phyloP scores from a whole-genome alignment of 92 coral and sea anemone species.

The Parazoanthus atlanticus region DNA sequence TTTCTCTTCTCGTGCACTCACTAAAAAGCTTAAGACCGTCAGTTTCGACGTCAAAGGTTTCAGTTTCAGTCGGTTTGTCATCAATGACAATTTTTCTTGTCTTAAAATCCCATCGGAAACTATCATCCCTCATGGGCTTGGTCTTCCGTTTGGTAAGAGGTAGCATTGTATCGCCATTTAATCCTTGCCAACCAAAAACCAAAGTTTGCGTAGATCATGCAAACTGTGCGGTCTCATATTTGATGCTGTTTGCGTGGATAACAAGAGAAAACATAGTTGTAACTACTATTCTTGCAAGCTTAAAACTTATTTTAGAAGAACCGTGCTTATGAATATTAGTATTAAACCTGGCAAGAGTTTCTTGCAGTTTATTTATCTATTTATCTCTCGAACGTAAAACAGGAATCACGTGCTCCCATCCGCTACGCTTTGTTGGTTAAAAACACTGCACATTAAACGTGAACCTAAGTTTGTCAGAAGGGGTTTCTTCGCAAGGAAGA shows the following conservation, averaged over 20 bases:
- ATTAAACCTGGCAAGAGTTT: no score
- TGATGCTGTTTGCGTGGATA: conserved; percentile 1
- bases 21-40: background rate
- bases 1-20: no score
- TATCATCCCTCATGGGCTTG: background rate
- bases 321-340: background rate
- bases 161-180: background rate
- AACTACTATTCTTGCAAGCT: background rate
- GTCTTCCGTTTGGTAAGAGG: conserved; percentile 27
- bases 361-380: background rate
- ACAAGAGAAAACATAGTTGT: background rate
- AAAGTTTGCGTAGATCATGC: background rate
- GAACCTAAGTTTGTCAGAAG: background rate
- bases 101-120: background rate
- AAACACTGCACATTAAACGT: background rate
- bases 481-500: background rate
- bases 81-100: conserved; percentile 21
- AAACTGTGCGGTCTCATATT: conserved; percentile 6
- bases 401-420: background rate
- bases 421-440: conserved; percentile 18
- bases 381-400: background rate
- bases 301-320: background rate
- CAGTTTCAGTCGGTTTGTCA: conserved; percentile 7
- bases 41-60: background rate
- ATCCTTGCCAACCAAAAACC: conserved; percentile 5